A percentile compares a stretch with the other conserved stretches of the same genome.
Conservation (phyloP, 2,113 vertebrate species). For the Platichthys flesus region DNA sequence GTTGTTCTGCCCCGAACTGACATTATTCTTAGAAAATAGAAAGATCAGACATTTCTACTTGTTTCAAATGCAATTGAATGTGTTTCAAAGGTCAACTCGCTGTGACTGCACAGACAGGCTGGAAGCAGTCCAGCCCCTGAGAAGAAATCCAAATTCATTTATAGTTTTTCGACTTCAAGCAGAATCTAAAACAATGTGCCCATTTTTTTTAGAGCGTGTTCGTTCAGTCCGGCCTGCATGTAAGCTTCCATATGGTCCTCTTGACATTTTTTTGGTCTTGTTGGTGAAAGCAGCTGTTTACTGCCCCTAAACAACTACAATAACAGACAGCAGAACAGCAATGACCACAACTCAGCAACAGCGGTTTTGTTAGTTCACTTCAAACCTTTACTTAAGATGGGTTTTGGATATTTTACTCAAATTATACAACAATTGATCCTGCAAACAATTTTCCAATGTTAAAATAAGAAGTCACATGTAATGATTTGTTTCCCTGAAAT, state of each 20-base stretch:
- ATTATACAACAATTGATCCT: too few species aligned
- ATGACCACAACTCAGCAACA: too few species aligned
- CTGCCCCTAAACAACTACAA: background rate
- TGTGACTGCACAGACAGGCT: conserved; percentile 10
- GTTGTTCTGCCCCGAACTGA: conserved; percentile 19
- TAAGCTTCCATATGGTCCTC: conserved; percentile 14
- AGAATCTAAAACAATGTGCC: conserved; percentile 36
- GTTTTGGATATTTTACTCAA: too few species aligned
- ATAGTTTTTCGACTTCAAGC: conserved; percentile 24
- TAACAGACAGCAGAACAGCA: background rate
- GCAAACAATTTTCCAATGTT: too few species aligned
- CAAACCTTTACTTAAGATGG: too few species aligned
- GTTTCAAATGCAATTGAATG: conserved; percentile 10
- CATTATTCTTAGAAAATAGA: background rate
- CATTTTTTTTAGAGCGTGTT: background rate
- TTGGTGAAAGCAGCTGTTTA: conserved; percentile 9
- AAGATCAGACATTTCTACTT: background rate
- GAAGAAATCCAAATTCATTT: conserved; percentile 37
- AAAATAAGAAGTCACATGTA: too few species aligned
- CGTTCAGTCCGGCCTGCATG: background rate
- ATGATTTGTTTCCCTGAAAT: background rate
- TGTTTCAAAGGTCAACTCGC: conserved; percentile 17
- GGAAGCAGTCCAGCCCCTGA: conserved; percentile 24
- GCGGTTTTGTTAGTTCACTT: too few species aligned
- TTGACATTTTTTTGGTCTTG: conserved; percentile 1